Evolutionary conservation across 2,888 invertebrate species (phyloP), one percentile per base, ranked within the genome.

Genomic region (Heliconius hortense): DNA sequence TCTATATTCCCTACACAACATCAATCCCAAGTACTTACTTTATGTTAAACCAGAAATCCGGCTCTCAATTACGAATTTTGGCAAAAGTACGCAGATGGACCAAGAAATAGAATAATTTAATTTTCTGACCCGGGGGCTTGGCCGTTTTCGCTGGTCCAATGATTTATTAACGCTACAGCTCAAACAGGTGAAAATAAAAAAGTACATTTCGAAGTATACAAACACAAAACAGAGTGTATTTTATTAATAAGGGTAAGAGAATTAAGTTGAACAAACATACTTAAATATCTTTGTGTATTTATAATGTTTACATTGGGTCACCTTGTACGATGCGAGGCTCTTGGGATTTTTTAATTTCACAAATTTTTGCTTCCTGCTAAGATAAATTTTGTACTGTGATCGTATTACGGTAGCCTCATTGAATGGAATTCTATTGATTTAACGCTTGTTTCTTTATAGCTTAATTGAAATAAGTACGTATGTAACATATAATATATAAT

Each of bases 51-150:
- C 81, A 85, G 85, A 84, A 85, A 84, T 85, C 86, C 83, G 81
- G 81, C 81, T 84, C 87, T 86, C 88, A 87, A 88, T 89, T 89
- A 88, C 83, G 85, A 82, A 84, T 87, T 87, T 85, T 80, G 82
- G 84, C 83, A 86, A 86, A 82, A 86, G 85, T 83, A 84, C 83
- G 82, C 86, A 87, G 87, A 88, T 86, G 88, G 84, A 83, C 82
- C 82, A 84, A 86, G 86, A 86, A 88, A 88, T 83, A 84, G 86
- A 86, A 88, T 89, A 88, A 89, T 89, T 89, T 86, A 88, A 89
- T 89, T 82, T 81, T 82, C 82, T 84, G 83, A 84, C 81, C 83
- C 77, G 77, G 43, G 73, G 75, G 78, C 68, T 78, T 77, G 80
- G 81, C 79, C 78, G 79, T 74, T 68, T 67, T 72, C 75, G 74